Conservation (phyloP, 2,113 vertebrate genomes). For the Serilophus lunatus region DNA sequence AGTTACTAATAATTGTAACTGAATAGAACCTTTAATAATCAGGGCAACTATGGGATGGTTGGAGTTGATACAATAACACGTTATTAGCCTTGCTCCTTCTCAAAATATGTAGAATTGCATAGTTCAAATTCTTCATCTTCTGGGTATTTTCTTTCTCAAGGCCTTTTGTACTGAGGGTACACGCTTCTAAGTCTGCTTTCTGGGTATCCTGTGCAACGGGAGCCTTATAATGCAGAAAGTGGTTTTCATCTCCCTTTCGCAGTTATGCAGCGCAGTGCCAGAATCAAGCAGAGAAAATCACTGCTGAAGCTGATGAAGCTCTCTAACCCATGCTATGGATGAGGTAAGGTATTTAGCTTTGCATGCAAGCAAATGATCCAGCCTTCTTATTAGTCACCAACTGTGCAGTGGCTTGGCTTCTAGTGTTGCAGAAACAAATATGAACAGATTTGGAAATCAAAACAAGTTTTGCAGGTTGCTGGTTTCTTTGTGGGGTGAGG, state of each 20-base stretch:
- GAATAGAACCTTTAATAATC: background rate
- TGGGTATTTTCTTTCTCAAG: background rate
- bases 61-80: background rate
- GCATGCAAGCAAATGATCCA: background rate
- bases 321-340: background rate
- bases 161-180: fast-evolving
- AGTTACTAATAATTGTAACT: background rate
- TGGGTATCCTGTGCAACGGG: background rate
- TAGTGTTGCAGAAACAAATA: background rate
- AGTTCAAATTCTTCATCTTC: background rate
- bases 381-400: background rate
- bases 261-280: background rate
- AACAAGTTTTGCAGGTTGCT: background rate
- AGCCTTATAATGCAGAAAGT: background rate
- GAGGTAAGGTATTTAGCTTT: background rate
- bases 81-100: background rate
- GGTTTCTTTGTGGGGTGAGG: background rate
- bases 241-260: background rate
- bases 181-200: background rate
- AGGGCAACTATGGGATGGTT: background rate
- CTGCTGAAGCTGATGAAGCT: background rate
- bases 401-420: background rate
- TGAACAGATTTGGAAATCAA: background rate
- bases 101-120: background rate
- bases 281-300: background rate